Base-by-base conservation (phyloP, 2,888 invertebrate genomes). In the Drosophila atroscutellata region DNA sequence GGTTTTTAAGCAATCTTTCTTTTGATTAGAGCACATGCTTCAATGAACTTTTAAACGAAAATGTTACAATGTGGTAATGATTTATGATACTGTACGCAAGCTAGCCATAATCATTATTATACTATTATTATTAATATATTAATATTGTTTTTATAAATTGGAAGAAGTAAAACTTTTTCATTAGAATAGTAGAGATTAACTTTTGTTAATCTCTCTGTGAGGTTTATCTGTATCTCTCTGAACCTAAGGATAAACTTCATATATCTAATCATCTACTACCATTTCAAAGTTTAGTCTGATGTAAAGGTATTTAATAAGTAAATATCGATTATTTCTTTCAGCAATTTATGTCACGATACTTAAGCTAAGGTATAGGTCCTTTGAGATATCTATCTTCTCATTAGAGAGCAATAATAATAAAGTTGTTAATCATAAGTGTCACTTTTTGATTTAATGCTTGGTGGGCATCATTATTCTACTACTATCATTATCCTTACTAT, bases 301-400 rank as follows among this genome's bases (percentile, higher is more conserved):
- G 0, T 0, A 1, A 9, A 9, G 8, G 9, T 3, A 37, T 8
- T 37, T 39, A 8, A 39, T 2, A 37, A 3, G 0, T 37, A 18
- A n/a, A 9, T 32, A 34, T 34, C 34, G 11, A 34, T 2, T 34
- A 15, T 13, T 0, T 34, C 34, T 34, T 15, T 15, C 13, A 15
- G 15, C 13, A 36, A 39, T n/a, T 39, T 0, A 9, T 26, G 9
- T 1, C 0, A n/a, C n/a, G n/a, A n/a, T n/a, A n/a, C n/a, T n/a
- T n/a, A n/a, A n/a, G n/a, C n/a, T n/a, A 3, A 9, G 26, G 7
- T 2, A 26, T 6, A 0, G 3, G 0, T n/a, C 13, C 1, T 26
- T 13, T 5, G 0, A n/a, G 13, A 0, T 2, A 55, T 13, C 3
- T n/a, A 11, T 26, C 13, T 3, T n/a, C 7, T 8, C 2, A 8